Percentiles rank a stretch among this genome's conserved stretches.
Evolutionary conservation across 23 tunicate species (phyloP).

Genomic region (Styela clava): DNA sequence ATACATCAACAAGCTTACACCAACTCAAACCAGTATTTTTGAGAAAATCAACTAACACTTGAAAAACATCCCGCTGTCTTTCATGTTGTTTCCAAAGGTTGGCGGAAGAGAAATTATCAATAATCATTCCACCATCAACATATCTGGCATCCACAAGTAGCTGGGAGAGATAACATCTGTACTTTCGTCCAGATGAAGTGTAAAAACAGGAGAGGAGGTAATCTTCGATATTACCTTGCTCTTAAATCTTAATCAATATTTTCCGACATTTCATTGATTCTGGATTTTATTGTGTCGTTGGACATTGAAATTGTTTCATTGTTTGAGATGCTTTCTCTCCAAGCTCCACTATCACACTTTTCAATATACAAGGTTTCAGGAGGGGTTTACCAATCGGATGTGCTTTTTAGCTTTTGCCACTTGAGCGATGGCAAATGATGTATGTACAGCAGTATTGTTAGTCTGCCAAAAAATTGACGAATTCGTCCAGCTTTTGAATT

Average conservation of each 20-base stretch:
- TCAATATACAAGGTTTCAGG: conserved; percentile 29
- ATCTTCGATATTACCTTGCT: background rate
- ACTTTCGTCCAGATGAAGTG: conserved; percentile 37
- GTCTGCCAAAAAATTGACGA: no score
- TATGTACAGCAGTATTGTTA: background rate
- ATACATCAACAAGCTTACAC: background rate
- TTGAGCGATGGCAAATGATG: background rate
- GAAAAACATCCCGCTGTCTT: conserved; percentile 26
- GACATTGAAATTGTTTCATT: conserved; percentile 4
- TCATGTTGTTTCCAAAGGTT: conserved; percentile 25
- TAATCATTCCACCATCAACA: conserved; percentile 5
- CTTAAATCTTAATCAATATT: no score
- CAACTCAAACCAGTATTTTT: conserved; percentile 25
- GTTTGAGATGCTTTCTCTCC: conserved; percentile 33
- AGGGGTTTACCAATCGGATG: conserved; percentile 16
- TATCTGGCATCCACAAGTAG: conserved; percentile 8
- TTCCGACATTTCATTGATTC: conserved; percentile 20
- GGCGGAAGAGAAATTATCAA: conserved; percentile 26
- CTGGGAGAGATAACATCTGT: conserved; percentile 44
- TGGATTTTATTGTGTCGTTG: background rate
- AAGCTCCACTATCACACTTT: conserved; percentile 37
- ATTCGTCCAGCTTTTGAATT: no score
- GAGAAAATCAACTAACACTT: conserved; percentile 32
- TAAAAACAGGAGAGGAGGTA: conserved; percentile 24
- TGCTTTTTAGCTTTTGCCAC: background rate